Evolutionary conservation across 2,113 vertebrate species (phyloP).

Genomic region (Oncorhynchus gorbuscha): DNA sequence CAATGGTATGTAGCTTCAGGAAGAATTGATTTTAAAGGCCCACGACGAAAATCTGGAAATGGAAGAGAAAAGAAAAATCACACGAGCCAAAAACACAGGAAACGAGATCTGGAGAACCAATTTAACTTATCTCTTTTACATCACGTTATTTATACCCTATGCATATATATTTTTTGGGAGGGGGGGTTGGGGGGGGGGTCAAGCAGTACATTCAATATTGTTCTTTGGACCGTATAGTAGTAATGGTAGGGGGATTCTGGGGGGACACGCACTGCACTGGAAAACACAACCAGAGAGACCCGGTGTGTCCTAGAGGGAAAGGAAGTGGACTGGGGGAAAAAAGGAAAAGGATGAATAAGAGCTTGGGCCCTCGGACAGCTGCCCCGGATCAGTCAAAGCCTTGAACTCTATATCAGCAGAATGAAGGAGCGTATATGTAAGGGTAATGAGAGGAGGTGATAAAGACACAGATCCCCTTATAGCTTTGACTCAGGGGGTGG

Average conservation of each 20-base stretch:
- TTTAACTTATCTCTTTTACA: conserved; percentile 65
- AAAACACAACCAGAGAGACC: conserved; percentile 7
- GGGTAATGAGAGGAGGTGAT: conserved; percentile 16
- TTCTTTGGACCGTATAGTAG: conserved; percentile 38
- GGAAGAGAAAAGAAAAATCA: conserved; percentile 21
- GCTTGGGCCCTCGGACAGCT: conserved; percentile 59
- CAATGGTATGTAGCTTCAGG: conserved; percentile 67
- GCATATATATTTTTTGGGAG: too few relatives aligned
- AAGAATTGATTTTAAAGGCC: conserved; percentile 56
- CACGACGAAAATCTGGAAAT: conserved; percentile 24
- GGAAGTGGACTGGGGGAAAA: conserved; percentile 44
- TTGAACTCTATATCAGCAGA: conserved; percentile 34
- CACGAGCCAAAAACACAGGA: conserved; percentile 49
- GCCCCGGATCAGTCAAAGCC: conserved; percentile 65
- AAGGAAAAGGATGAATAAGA: conserved; percentile 63
- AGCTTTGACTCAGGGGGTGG: background rate
- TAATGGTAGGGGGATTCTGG: conserved; percentile 34
- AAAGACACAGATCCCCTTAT: conserved; percentile 21
- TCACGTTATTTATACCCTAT: conserved; percentile 49
- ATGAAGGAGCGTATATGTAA: conserved; percentile 16
- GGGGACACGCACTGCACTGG: conserved; percentile 37
- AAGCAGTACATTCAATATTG: conserved; percentile 11
- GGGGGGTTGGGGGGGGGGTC: too few relatives aligned
- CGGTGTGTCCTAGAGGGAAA: conserved; percentile 44
- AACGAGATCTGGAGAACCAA: conserved; percentile 55